These are phyloP conservation scores for Pilophorus perplexus DNA, from an alignment of 2,888 invertebrate genomes.

Conservation along the genomic window DNA sequence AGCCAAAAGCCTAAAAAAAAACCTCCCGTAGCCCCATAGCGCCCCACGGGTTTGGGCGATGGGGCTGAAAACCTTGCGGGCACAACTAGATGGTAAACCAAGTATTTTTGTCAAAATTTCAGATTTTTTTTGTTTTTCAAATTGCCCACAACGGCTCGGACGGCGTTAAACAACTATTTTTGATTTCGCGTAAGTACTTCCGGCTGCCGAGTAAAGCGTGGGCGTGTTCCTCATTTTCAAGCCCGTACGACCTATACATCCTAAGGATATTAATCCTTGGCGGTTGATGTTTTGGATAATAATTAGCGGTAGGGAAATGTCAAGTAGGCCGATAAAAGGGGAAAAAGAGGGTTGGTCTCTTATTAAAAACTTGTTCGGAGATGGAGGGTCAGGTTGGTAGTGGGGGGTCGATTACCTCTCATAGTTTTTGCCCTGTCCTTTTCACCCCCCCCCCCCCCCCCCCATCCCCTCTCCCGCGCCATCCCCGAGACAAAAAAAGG, in stretches of 20 bases:
- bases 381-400: conserved; percentile 33
- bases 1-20: too few relatives aligned
- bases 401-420: conserved; percentile 38
- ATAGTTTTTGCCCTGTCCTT: conserved; percentile 42
- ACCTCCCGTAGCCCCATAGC: too few relatives aligned
- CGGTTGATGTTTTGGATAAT: conserved; percentile 28
- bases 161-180: too few relatives aligned
- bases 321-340: conserved; percentile 48
- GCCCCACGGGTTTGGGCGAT: too few relatives aligned
- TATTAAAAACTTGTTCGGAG: conserved; percentile 46
- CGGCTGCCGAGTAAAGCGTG: too few relatives aligned
- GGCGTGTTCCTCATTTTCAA: too few relatives aligned
- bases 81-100: too few relatives aligned
- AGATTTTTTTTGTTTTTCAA: too few relatives aligned
- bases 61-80: too few relatives aligned
- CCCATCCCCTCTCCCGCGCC: not conserved
- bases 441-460: conserved; percentile 13
- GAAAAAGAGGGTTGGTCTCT: conserved; percentile 13
- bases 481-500: conserved; percentile 48
- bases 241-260: conserved; percentile 11
- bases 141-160: too few relatives aligned
- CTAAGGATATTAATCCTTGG: conserved; percentile 6
- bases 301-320: conserved; percentile 48
- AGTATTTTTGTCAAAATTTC: too few relatives aligned
- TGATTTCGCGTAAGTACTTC: too few relatives aligned